Base-by-base conservation (phyloP, 1,140 invertebrate species). In the Schmidtea mediterranea region DNA sequence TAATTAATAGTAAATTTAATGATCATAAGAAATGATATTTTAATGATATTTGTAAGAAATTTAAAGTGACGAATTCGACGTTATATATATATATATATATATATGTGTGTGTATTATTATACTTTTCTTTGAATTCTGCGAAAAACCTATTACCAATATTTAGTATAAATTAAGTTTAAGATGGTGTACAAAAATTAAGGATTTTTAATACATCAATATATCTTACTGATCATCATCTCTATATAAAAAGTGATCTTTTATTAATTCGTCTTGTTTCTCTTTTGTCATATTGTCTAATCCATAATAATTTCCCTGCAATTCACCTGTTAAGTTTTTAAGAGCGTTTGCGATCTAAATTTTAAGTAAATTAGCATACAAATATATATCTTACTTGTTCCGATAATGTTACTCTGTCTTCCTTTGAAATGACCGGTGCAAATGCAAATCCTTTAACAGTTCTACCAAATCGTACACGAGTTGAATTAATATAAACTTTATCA, bases 401-500 rank as follows among this genome's bases (percentile, higher is more conserved):
- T 72, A 46, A 66, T 62, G 16, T 86, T 82, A 70, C 92, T 86
- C 10, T 46, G 43, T 22, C 52, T 49, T 13, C 32, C 49, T 38
- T 53, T 53, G 40, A 19, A 19, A 41, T 41, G 12, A 82, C 84
- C 41, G 83, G 83, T 70, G 89, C 90, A 75, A 92, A 94, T 36
- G 86, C 82, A 64, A 87, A 92, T 36, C 84, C 84, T 41, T 72
- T 67, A 12, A 83, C 59, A 57, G 81, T 80, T 56, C 84, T 78
- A 47, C 84, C 83, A 66, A 83, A 89, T 56, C 86, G 77, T 13
- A 94, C 82, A 60, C 87, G 77, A 54, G 86, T 94, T 23, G 83
- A 90, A 46, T 90, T 77, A 54, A 94, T 78, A 67, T 73, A 90
- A 54, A 80, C 67, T 77, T 79, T 72, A 45, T 67, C 63, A n/a